Conservation (phyloP, 1,140 invertebrate genomes). For the Procambarus virginalis region DNA sequence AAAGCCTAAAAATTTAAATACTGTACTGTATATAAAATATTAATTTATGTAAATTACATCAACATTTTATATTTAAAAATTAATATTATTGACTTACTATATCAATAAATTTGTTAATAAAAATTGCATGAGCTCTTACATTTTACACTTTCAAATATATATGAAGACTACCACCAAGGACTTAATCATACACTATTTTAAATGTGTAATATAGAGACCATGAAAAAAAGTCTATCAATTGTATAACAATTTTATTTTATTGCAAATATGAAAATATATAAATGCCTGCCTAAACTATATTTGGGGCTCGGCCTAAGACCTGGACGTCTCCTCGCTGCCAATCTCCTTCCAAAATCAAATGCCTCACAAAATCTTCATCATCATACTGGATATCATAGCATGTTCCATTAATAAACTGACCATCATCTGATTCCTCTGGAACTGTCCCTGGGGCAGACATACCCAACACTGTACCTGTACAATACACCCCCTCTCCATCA, state of each 20-base stretch:
- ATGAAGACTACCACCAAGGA: background rate
- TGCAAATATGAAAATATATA: background rate
- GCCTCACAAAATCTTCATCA: constrained; percentile 69
- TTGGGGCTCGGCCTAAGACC: constrained; percentile 51
- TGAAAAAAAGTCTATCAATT: background rate
- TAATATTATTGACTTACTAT: background rate
- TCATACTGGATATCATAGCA: constrained; percentile 70
- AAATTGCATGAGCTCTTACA: background rate
- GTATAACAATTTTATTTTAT: background rate
- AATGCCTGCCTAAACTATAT: background rate
- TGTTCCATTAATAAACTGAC: constrained; percentile 57
- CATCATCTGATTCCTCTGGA: constrained; percentile 69
- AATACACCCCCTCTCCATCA: constrained; percentile 66
- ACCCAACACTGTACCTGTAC: constrained; percentile 67
- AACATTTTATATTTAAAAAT: background rate
- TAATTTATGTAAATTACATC: background rate
- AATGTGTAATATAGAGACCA: background rate
- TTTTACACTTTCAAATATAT: background rate
- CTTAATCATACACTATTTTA: background rate
- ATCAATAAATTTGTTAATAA: too few relatives aligned
- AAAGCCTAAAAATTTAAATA: background rate
- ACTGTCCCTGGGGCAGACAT: constrained; percentile 69
- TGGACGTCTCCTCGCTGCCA: constrained; percentile 70
- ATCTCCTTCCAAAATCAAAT: constrained; percentile 69
- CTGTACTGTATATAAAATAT: background rate